These are phyloP conservation scores for Encarsia formosa DNA, from an alignment of 2,888 invertebrate genomes.

Conservation along the genomic window DNA sequence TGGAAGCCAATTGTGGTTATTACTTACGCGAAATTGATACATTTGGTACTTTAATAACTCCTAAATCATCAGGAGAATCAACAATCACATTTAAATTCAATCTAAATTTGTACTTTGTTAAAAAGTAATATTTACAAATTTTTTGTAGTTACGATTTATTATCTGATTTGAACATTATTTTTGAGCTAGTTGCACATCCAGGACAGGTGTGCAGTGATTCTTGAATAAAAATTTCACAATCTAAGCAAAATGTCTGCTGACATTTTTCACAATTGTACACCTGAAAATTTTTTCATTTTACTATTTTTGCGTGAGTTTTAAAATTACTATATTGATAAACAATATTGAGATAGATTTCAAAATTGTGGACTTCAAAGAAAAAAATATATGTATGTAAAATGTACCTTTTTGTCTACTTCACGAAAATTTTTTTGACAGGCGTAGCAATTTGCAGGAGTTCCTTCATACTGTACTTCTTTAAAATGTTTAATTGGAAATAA, in stretches of 20 bases:
- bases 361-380: not conserved
- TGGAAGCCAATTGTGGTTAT: too few relatives aligned
- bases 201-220: slow-evolving; percentile 94
- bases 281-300: slow-evolving; percentile 50
- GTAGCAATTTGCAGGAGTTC: slow-evolving; percentile 63
- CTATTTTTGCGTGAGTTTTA: slow-evolving; percentile 29
- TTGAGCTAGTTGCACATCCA: slow-evolving; percentile 77
- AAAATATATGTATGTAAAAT: slow-evolving; percentile 25
- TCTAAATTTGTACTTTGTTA: slow-evolving; percentile 17
- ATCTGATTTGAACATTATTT: slow-evolving; percentile 48
- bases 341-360: not conserved
- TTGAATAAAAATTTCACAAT: slow-evolving; percentile 93
- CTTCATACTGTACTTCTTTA: slow-evolving; percentile 65
- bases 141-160: slow-evolving; percentile 12
- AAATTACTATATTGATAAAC: not conserved
- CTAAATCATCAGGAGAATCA: slow-evolving; percentile 9
- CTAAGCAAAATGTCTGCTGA: slow-evolving; percentile 77
- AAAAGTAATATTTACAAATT: slow-evolving; percentile 14
- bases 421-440: slow-evolving; percentile 70
- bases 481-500: slow-evolving; percentile 89
- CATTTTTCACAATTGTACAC: slow-evolving; percentile 81
- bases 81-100: slow-evolving; percentile 1
- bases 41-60: not conserved
- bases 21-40: too few relatives aligned
- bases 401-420: slow-evolving; percentile 70